Percentiles rank a stretch among this genome's conserved stretches.
phyloP scores from a whole-genome alignment of 2,113 vertebrate species.

The Carlito syrichta region DNA sequence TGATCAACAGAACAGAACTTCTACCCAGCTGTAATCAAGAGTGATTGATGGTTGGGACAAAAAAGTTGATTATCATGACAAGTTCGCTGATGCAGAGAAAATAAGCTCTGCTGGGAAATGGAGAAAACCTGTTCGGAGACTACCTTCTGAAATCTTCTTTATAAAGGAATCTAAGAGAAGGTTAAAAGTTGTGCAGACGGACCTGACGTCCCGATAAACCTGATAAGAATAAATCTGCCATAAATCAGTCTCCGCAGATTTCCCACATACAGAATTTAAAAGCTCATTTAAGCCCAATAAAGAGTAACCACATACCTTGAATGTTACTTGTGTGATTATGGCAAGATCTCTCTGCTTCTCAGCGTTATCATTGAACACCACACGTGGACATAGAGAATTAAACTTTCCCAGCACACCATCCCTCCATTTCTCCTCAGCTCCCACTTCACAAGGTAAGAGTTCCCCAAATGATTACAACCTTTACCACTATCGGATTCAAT shows the following conservation, averaged over 20 bases:
- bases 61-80: slow-evolving; percentile 88
- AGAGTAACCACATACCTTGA: not conserved
- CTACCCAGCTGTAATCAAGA: slow-evolving; percentile 83
- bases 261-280: not conserved
- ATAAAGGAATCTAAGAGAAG: slow-evolving; percentile 67
- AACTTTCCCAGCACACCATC: not conserved
- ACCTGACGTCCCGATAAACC: slow-evolving; percentile 47
- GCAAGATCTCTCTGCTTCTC: slow-evolving; percentile 3
- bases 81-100: slow-evolving; percentile 83
- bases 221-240: slow-evolving; percentile 43
- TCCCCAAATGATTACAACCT: slow-evolving; percentile 49
- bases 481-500: slow-evolving; percentile 64
- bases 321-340: not conserved
- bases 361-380: not conserved
- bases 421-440: not conserved
- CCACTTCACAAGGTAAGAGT: not conserved
- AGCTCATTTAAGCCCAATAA: not conserved
- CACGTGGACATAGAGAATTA: slow-evolving; percentile 45
- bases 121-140: slow-evolving; percentile 76
- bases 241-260: not conserved
- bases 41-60: slow-evolving; percentile 87
- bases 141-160: slow-evolving; percentile 74
- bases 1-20: slow-evolving; percentile 85
- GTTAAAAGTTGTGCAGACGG: slow-evolving; percentile 53
- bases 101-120: slow-evolving; percentile 83